A percentile compares a stretch with the other conserved stretches of the same genome.
Evolutionary conservation across 2,797 vertebrate species (phyloP).

Genomic region (Coregonus ussuriensis): DNA sequence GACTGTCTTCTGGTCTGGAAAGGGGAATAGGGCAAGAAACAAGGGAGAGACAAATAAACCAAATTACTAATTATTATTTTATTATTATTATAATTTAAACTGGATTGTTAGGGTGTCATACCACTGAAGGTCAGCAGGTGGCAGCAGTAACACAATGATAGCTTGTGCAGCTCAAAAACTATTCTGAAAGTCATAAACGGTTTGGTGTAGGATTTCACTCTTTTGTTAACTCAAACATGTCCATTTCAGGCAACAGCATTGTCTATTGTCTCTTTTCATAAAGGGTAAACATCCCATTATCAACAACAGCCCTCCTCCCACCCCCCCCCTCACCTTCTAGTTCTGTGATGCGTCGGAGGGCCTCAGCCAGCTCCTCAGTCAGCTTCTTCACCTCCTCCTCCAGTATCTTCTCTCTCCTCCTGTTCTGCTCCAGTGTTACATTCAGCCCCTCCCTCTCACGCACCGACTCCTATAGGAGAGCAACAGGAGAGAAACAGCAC

Average conservation of each 20-base stretch:
- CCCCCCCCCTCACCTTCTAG: slow-evolving; percentile 69
- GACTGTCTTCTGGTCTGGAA: slow-evolving; percentile 63
- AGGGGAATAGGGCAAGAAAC: slow-evolving; percentile 24
- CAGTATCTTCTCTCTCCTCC: slow-evolving; percentile 67
- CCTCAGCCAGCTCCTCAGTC: slow-evolving; percentile 68
- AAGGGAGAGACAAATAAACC: not conserved
- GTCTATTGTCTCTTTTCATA: not conserved
- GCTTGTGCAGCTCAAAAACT: not conserved
- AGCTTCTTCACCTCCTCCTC: slow-evolving; percentile 76
- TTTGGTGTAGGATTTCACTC: not conserved
- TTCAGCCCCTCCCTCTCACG: slow-evolving; percentile 67
- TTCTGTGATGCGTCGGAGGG: slow-evolving; percentile 72
- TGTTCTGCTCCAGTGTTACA: slow-evolving; percentile 74
- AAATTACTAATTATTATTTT: too few relatives aligned
- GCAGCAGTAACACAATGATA: slow-evolving; percentile 39
- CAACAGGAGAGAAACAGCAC: not conserved
- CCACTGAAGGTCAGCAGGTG: slow-evolving; percentile 47
- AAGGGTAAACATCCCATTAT: not conserved
- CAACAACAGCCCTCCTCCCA: not conserved
- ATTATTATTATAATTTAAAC: too few relatives aligned
- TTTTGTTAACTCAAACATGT: not conserved
- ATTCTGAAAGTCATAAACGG: not conserved
- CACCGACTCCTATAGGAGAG: slow-evolving; percentile 63
- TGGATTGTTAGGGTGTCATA: not conserved
- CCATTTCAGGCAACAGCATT: not conserved